Evolutionary conservation across 2,113 vertebrate genomes (phyloP).

Genomic region (Myiopsitta monachus): DNA sequence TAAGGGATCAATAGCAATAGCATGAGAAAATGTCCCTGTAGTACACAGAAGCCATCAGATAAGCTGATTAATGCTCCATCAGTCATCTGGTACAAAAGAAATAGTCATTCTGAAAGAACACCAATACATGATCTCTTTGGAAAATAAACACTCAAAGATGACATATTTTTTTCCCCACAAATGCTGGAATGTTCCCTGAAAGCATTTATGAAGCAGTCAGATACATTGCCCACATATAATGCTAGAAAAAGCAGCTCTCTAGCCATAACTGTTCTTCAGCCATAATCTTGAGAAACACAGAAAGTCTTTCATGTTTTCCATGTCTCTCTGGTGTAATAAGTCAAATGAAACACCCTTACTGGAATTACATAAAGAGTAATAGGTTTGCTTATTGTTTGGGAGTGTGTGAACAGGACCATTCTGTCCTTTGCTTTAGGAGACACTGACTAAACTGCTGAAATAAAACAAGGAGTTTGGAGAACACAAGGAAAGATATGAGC

Average conservation of each 20-base stretch:
- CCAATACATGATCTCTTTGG: not conserved
- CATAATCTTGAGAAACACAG: not conserved
- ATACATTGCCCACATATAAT: not conserved
- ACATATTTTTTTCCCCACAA: not conserved
- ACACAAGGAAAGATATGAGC: not conserved
- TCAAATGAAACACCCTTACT: not conserved
- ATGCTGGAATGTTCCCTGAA: not conserved
- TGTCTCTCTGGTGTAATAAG: not conserved
- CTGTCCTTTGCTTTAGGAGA: not conserved
- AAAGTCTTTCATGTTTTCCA: not conserved
- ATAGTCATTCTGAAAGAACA: not conserved
- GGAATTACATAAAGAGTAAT: not conserved
- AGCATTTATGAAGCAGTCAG: not conserved
- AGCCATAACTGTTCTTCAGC: not conserved
- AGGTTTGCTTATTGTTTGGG: not conserved
- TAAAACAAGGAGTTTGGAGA: not conserved
- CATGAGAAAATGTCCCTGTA: not conserved
- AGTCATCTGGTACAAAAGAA: not conserved
- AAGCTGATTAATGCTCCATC: conserved; percentile 26
- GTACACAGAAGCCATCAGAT: not conserved
- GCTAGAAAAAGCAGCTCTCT: not conserved
- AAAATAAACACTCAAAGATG: not conserved
- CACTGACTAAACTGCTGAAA: not conserved
- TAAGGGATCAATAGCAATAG: not conserved
- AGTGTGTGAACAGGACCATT: not conserved